phyloP scores from a whole-genome alignment of 2,888 invertebrate species.

The Phoronis australis region DNA sequence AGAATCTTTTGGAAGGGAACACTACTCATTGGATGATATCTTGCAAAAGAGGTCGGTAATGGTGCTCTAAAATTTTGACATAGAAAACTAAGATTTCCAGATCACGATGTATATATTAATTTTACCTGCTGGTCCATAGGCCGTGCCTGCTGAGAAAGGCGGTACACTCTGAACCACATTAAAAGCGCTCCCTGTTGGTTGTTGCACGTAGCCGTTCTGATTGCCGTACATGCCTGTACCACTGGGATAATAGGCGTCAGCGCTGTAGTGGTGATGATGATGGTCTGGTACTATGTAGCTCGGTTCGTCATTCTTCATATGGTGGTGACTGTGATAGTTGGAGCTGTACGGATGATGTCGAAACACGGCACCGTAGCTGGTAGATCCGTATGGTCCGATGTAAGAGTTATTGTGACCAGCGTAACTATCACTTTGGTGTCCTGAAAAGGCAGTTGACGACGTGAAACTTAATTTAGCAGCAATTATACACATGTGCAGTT shows the following conservation, averaged over 20 bases:
- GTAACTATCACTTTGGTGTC: slow-evolving; percentile 19
- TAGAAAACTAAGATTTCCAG: background rate
- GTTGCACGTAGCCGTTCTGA: slow-evolving; percentile 16
- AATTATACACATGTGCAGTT: background rate
- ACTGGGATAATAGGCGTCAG: slow-evolving; percentile 15
- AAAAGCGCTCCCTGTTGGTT: slow-evolving; percentile 35
- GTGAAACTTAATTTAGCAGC: background rate
- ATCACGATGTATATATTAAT: background rate
- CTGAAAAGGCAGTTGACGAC: slow-evolving; percentile 9
- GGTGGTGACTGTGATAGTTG: slow-evolving; percentile 21
- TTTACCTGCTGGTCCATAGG: background rate
- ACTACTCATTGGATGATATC: background rate
- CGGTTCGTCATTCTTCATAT: slow-evolving; percentile 27
- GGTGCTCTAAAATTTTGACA: background rate
- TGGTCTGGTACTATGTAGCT: slow-evolving; percentile 17
- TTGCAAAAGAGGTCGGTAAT: background rate
- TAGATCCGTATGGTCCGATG: slow-evolving; percentile 8
- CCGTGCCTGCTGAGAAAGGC: slow-evolving; percentile 5
- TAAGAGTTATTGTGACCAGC: slow-evolving; percentile 12
- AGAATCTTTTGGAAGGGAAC: background rate
- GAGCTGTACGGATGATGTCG: slow-evolving; percentile 20
- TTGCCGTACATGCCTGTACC: slow-evolving; percentile 1
- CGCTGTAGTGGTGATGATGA: slow-evolving; percentile 14
- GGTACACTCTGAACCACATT: slow-evolving; percentile 36
- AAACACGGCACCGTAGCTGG: slow-evolving; percentile 23